Evolutionary conservation across 1,140 invertebrate species (phyloP).

Genomic region (Cyrtorhinus lividipennis): DNA sequence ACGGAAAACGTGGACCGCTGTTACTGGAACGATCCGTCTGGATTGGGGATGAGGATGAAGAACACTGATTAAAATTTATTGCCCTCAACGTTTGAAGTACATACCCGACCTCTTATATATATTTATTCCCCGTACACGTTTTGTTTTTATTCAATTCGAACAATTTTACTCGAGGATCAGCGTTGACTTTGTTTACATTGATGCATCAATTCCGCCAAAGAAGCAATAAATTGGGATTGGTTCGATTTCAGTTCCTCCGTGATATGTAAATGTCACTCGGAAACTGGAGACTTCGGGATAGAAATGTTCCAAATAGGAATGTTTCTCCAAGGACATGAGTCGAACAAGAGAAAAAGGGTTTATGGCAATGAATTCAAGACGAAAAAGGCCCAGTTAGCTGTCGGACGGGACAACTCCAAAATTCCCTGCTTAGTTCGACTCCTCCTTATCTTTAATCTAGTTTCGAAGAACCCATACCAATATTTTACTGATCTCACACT

Average conservation of each 20-base stretch:
- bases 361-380: not conserved
- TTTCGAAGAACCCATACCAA: not conserved
- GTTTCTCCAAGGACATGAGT: not conserved
- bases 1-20: no score
- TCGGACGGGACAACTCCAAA: not conserved
- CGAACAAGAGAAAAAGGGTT: not conserved
- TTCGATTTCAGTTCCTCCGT: not conserved
- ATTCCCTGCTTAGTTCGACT: not conserved
- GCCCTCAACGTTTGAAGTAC: no score
- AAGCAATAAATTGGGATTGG: not conserved
- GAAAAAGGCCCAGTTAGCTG: not conserved
- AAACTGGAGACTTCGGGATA: not conserved
- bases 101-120: no score
- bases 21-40: no score
- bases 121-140: no score
- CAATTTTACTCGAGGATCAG: no score
- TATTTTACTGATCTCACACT: not conserved
- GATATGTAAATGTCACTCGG: not conserved
- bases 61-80: no score
- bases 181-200: no score
- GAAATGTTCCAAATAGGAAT: not conserved
- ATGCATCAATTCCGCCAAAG: not conserved
- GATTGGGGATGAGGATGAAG: no score
- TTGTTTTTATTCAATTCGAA: no score
- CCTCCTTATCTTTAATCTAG: not conserved